Evolutionary conservation across 2,888 invertebrate genomes (phyloP).

Genomic region (Lithophane leautieri): DNA sequence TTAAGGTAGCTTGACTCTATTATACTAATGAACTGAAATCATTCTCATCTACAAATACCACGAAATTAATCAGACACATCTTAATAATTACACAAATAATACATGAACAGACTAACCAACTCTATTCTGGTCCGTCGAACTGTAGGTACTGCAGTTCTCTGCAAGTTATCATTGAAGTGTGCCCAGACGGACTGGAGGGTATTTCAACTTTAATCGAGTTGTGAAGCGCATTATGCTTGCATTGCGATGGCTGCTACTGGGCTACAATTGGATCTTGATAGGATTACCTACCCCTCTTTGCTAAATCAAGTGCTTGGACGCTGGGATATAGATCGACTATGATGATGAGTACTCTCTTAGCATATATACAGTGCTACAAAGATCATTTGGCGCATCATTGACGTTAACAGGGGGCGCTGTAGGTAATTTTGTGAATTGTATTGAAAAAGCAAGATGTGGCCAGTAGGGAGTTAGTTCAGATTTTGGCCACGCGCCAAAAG

Average conservation of each 20-base stretch:
- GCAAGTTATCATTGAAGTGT: slow-evolving; percentile 65
- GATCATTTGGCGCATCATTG: no score
- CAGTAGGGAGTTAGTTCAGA: no score
- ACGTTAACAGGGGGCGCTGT: no score
- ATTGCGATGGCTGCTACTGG: slow-evolving; percentile 68
- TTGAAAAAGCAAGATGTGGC: no score
- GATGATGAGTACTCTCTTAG: not conserved
- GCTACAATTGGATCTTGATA: slow-evolving; percentile 73
- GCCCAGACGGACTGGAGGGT: slow-evolving; percentile 61
- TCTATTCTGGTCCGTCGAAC: slow-evolving; percentile 31
- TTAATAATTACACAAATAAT: slow-evolving; percentile 11
- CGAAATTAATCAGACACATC: not conserved
- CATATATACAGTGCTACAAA: no score
- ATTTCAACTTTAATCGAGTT: slow-evolving; percentile 81
- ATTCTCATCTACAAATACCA: not conserved
- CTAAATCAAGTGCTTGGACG: slow-evolving; percentile 72
- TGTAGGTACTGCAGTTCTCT: slow-evolving; percentile 6
- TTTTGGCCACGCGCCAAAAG: no score
- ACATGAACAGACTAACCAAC: slow-evolving; percentile 6
- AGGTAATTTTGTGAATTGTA: no score
- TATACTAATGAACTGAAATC: not conserved
- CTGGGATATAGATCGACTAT: not conserved
- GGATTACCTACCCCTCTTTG: slow-evolving; percentile 75
- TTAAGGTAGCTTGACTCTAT: not conserved
- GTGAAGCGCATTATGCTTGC: slow-evolving; percentile 76